Conservation (phyloP, 2,888 invertebrate species). For the Ceramica pisi region DNA sequence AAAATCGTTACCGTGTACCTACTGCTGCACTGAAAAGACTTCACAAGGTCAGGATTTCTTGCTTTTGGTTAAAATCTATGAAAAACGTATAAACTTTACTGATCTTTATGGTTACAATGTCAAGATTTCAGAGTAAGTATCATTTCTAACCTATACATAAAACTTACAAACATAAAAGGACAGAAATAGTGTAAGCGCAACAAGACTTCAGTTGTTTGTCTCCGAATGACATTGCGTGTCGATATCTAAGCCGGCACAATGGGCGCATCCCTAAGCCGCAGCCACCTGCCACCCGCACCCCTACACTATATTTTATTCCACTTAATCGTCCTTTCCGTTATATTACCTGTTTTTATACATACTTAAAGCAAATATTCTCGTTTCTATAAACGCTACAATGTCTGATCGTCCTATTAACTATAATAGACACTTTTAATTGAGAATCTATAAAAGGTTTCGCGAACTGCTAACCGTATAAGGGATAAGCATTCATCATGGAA, state of each 20-base stretch:
- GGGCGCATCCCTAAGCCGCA: conserved; percentile 78
- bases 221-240: conserved; percentile 38
- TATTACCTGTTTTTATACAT: conserved; percentile 88
- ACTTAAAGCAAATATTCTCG: conserved; percentile 90
- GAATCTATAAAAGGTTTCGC: conserved; percentile 91
- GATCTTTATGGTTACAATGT: not conserved
- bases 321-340: conserved; percentile 91
- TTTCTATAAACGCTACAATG: conserved; percentile 85
- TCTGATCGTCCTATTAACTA: conserved; percentile 88
- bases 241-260: conserved; percentile 51
- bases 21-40: not conserved
- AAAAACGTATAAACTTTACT: not conserved
- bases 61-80: not conserved
- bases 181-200: not conserved
- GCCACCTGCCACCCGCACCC: conserved; percentile 90
- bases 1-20: not conserved
- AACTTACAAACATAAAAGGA: not conserved
- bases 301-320: conserved; percentile 90
- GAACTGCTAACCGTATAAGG: conserved; percentile 88
- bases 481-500: conserved; percentile 88
- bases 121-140: not conserved
- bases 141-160: not conserved
- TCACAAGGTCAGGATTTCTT: not conserved
- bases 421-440: conserved; percentile 91
- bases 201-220: not conserved